Percentiles rank a stretch among this genome's conserved stretches.
These are phyloP conservation scores for Amblyopsis hoosieri DNA, from an alignment of 2,797 vertebrate species.

Conservation along the genomic window DNA sequence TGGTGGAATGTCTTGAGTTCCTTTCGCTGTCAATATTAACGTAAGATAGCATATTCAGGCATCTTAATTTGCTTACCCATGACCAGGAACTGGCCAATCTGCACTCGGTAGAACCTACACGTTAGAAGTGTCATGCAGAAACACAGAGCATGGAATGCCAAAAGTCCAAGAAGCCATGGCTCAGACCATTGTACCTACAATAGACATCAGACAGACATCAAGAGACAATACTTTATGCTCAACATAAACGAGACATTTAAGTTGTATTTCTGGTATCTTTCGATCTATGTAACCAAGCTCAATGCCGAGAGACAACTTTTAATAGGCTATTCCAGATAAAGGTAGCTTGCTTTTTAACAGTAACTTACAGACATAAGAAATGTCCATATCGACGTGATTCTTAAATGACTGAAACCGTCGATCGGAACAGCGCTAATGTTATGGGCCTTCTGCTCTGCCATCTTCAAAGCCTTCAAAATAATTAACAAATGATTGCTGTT, in stretches of 20 bases:
- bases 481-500: neutral
- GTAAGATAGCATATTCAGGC: neutral
- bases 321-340: neutral
- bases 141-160: constrained; percentile 85
- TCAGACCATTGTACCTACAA: constrained; percentile 91
- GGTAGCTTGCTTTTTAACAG: constrained; percentile 2
- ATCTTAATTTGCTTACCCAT: constrained; percentile 79
- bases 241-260: neutral
- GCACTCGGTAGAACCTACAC: constrained; percentile 82
- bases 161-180: constrained; percentile 86
- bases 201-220: neutral
- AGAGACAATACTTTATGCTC: neutral
- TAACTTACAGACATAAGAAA: constrained; percentile 81
- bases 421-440: constrained; percentile 74
- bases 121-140: constrained; percentile 82
- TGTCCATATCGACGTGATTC: constrained; percentile 80
- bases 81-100: constrained; percentile 88
- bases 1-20: neutral
- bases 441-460: constrained; percentile 64
- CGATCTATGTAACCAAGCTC: neutral
- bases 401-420: constrained; percentile 76
- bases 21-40: no score
- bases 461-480: constrained; percentile 33
- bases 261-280: neutral
- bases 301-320: neutral